phyloP scores from a whole-genome alignment of 2,888 invertebrate genomes.

The Nipponacmea schrenckii region DNA sequence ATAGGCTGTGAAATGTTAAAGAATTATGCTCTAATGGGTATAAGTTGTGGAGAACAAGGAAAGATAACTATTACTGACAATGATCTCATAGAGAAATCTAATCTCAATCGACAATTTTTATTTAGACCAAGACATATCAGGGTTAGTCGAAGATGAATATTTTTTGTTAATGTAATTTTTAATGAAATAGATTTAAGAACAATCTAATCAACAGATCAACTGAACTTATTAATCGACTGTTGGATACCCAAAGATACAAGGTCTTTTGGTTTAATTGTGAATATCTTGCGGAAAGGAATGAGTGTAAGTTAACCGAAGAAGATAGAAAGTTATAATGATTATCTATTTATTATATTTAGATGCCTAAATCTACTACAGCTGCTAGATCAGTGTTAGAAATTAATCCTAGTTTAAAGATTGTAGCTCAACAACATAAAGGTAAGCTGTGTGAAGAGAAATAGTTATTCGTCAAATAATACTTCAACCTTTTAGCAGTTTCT shows the following conservation, averaged over 20 bases:
- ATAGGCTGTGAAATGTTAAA: constrained; percentile 69
- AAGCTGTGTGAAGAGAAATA: constrained; percentile 13
- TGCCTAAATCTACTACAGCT: constrained; percentile 65
- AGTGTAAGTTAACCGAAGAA: no score
- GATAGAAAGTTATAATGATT: no score
- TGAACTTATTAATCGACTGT: no score
- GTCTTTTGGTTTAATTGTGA: no score
- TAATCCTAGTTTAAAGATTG: constrained; percentile 65
- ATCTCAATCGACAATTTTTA: constrained; percentile 68
- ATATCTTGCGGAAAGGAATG: no score
- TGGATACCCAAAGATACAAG: no score
- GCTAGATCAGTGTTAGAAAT: constrained; percentile 62
- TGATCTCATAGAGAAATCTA: constrained; percentile 69
- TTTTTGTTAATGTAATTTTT: background rate
- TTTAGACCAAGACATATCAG: constrained; percentile 66
- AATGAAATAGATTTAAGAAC: background rate
- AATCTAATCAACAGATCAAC: no score
- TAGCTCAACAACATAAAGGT: constrained; percentile 67
- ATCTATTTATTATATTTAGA: constrained; percentile 41
- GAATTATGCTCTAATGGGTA: constrained; percentile 66
- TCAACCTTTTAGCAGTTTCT: no score
- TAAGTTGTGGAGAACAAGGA: constrained; percentile 48
- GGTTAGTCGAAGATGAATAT: no score
- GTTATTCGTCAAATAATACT: no score
- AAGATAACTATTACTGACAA: constrained; percentile 67